Conservation (phyloP, 2,113 vertebrate genomes). For the Epinephelus moara region DNA sequence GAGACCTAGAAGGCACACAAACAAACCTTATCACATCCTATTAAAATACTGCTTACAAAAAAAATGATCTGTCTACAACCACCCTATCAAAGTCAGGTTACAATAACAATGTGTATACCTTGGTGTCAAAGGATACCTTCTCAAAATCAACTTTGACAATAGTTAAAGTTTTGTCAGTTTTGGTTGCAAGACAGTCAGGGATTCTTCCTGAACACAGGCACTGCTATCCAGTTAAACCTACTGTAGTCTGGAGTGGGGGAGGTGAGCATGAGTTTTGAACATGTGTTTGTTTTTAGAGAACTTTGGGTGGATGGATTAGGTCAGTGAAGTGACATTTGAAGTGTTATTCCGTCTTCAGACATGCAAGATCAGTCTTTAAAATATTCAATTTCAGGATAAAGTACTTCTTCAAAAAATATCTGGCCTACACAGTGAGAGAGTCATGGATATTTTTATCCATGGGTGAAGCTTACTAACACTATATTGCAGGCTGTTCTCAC, state of each 20-base stretch:
- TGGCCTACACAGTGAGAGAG: not conserved
- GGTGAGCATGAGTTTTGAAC: not conserved
- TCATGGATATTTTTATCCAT: not conserved
- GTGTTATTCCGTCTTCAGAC: not conserved
- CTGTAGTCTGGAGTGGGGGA: not conserved
- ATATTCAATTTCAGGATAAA: not conserved
- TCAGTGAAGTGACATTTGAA: not conserved
- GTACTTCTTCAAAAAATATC: not conserved
- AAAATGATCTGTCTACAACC: not conserved
- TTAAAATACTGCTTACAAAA: not conserved
- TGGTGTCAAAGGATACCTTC: not conserved
- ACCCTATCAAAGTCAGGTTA: not conserved
- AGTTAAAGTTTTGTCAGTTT: not conserved
- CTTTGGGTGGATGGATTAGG: not conserved
- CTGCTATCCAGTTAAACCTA: not conserved
- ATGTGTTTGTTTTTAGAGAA: not conserved
- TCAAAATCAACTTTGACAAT: no score
- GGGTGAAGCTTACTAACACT: not conserved
- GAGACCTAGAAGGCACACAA: constrained; percentile 86
- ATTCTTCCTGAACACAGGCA: not conserved
- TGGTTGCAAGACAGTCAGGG: not conserved
- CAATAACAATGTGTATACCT: not conserved
- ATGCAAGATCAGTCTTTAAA: not conserved
- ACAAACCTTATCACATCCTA: not conserved
- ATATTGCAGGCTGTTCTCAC: no score